Conservation (phyloP, 1,140 invertebrate species). For the Goniozus legneri region DNA sequence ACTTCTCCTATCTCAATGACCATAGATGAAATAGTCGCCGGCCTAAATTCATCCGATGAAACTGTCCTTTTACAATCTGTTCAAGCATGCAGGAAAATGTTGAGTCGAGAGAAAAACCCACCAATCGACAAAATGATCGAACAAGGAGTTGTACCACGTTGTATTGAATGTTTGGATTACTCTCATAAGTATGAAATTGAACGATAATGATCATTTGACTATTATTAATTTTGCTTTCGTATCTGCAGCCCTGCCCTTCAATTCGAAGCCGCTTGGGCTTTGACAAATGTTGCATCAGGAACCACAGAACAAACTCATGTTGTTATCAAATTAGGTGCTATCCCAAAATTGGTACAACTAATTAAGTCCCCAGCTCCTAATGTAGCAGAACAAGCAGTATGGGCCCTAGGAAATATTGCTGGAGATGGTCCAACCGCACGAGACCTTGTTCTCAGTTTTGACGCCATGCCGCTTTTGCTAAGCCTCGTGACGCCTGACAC, state of each 20-base stretch:
- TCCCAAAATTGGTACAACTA: slow-evolving; percentile 79
- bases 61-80: slow-evolving; percentile 64
- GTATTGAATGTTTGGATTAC: slow-evolving; percentile 73
- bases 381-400: slow-evolving; percentile 94
- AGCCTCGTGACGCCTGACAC: slow-evolving; percentile 62
- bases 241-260: slow-evolving; percentile 77
- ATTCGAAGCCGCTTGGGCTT: slow-evolving; percentile 96
- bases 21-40: slow-evolving; percentile 63
- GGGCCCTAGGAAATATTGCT: slow-evolving; percentile 97
- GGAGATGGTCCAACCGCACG: slow-evolving; percentile 77
- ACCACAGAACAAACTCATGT: slow-evolving; percentile 85
- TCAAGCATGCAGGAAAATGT: slow-evolving; percentile 79
- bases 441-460: slow-evolving; percentile 69
- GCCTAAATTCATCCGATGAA: slow-evolving; percentile 63
- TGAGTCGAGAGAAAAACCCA: slow-evolving; percentile 89
- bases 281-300: slow-evolving; percentile 97
- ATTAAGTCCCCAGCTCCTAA: slow-evolving; percentile 71
- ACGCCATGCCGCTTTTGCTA: slow-evolving; percentile 66
- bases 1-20: slow-evolving; percentile 50
- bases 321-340: slow-evolving; percentile 81
- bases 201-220: neutral
- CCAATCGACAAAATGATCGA: slow-evolving; percentile 89
- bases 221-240: neutral
- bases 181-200: slow-evolving; percentile 63
- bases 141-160: slow-evolving; percentile 80